Evolutionary conservation across 2,888 invertebrate genomes (phyloP), one percentile per base, ranked within the genome.

Genomic region (Scelioninae gen. 1): DNA sequence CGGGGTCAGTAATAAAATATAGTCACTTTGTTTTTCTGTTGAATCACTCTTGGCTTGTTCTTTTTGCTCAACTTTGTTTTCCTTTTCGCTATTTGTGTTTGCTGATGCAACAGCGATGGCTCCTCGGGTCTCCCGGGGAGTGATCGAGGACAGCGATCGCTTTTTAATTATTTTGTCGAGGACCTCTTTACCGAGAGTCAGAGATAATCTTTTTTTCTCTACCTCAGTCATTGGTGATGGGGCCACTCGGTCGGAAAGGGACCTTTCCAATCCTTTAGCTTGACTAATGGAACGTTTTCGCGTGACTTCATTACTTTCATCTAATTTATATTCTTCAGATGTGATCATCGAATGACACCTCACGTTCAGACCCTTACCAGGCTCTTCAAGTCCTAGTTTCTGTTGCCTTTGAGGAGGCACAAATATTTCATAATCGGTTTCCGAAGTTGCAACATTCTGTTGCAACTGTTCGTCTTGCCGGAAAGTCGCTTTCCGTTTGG

Each of bases 161-260:
- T 93, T 92, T 86, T 93, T 94, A 47, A 93, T 93, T 11, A 95
- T 94, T 88, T 95, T 95, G 85, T 95, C 95, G 84, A 96, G 92
- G 31, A 96, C 94, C 92, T 97, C 96, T 89, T 95, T 95, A 85
- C 96, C 95, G 5, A 97, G 92, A 1, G 94, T 95, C 92, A 95
- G 94, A 0, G 96, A 96, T 65, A 96, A 93, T 85, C 94, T 94
- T 88, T 95, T 94, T 88, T 96, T 97, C 87, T 96, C 96, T 38
- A 93, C 93, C 93, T 96, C 96, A 49, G 94, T 94, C 87, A 93
- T 86, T 13, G 86, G 76, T 0, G 86, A 78, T 0, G 72, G 55
- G 5, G 76, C 68, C 5, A 80, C 34, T 60, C 80, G 86, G 0
- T 88, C 88, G 4, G 85, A 86, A 38, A 87, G 86, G 5, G 87